Conservation (phyloP, 2,888 invertebrate species). For the Macaria liturata region DNA sequence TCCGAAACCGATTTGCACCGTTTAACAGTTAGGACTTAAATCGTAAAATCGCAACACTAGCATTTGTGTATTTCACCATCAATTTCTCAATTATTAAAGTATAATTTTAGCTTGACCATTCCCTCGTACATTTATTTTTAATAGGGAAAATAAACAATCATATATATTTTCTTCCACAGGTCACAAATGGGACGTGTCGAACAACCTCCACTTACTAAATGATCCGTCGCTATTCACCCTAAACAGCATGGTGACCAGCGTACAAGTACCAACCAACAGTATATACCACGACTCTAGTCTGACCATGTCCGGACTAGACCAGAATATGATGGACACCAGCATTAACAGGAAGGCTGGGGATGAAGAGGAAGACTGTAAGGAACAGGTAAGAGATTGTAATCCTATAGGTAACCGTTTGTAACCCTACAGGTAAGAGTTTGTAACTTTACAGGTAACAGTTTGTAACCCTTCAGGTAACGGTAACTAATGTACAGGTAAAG, state of each 20-base stretch:
- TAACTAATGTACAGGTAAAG: too few species aligned
- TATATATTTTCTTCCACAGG: slow-evolving; percentile 51
- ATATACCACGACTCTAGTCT: slow-evolving; percentile 81
- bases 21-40: too few species aligned
- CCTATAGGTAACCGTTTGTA: too few species aligned
- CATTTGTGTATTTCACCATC: too few species aligned
- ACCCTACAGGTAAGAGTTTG: too few species aligned
- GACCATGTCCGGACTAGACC: slow-evolving; percentile 84
- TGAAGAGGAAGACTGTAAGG: slow-evolving; percentile 64
- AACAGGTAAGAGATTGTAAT: slow-evolving; percentile 51
- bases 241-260: slow-evolving; percentile 77
- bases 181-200: slow-evolving; percentile 86
- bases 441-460: slow-evolving; percentile 49
- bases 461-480: too few species aligned
- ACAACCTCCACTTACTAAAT: slow-evolving; percentile 83
- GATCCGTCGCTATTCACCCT: slow-evolving; percentile 76
- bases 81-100: too few species aligned
- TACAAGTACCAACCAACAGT: slow-evolving; percentile 67
- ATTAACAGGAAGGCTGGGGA: slow-evolving; percentile 48
- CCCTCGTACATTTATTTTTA: too few species aligned
- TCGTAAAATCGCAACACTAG: too few species aligned
- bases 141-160: too few species aligned
- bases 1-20: too few species aligned
- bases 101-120: too few species aligned
- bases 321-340: slow-evolving; percentile 71